These are phyloP conservation scores for Nyctibius grandis DNA, from an alignment of 2,797 vertebrate species.

Conservation along the genomic window DNA sequence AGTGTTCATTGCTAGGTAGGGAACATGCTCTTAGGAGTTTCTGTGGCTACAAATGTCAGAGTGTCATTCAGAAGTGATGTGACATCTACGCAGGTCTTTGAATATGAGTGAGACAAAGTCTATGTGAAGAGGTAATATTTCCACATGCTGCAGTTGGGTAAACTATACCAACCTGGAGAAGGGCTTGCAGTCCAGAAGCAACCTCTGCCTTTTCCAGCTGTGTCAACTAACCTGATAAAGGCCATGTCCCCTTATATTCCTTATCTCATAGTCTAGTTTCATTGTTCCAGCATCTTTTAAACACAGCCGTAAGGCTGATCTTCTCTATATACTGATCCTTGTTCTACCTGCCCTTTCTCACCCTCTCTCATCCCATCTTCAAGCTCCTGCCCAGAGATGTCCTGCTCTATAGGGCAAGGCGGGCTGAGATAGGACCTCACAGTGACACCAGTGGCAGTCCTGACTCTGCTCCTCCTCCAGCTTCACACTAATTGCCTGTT, in stretches of 20 bases:
- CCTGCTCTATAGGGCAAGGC: neutral
- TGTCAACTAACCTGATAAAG: neutral
- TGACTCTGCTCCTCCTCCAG: neutral
- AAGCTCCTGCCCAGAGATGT: neutral
- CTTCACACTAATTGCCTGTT: neutral
- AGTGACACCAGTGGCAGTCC: neutral
- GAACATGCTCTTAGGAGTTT: neutral
- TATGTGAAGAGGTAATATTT: neutral
- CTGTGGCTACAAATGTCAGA: neutral
- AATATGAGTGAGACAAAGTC: neutral
- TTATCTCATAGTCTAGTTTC: neutral
- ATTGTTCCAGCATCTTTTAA: neutral
- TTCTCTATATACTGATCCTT: neutral
- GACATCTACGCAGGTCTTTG: neutral
- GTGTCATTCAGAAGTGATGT: neutral
- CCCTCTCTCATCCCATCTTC: neutral
- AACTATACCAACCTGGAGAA: neutral
- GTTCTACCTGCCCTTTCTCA: neutral
- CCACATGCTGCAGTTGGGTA: neutral
- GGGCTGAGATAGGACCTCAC: accelerated
- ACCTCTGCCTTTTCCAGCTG: neutral
- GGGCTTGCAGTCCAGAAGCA: neutral
- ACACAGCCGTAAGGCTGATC: neutral
- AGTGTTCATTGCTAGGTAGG: neutral
- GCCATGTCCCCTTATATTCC: neutral